Evolutionary conservation across 2,888 invertebrate genomes (phyloP).

Genomic region (Lysandra bellargus): DNA sequence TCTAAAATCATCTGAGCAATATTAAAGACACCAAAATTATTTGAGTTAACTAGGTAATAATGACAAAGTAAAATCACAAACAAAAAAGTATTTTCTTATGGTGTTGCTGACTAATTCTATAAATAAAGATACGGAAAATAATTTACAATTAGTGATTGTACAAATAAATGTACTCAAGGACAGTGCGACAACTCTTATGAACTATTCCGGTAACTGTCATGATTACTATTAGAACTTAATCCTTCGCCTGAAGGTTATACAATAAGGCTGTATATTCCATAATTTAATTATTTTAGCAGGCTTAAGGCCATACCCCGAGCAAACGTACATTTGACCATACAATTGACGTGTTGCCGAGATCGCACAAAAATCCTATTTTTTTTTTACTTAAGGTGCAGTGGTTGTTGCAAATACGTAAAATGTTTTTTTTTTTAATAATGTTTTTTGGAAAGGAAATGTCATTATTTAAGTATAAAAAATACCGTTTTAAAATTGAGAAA

Average conservation of each 20-base stretch:
- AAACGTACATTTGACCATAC: too few relatives aligned
- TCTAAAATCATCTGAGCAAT: background rate
- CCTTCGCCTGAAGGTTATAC: background rate
- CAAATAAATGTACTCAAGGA: conserved; percentile 9
- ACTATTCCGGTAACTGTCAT: background rate
- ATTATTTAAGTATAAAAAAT: too few relatives aligned
- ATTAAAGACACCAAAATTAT: background rate
- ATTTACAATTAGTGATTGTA: conserved; percentile 27
- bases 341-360: too few relatives aligned
- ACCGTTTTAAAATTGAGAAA: too few relatives aligned
- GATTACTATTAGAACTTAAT: background rate
- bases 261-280: background rate
- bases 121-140: conserved; percentile 19
- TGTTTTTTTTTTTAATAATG: too few relatives aligned
- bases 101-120: conserved; percentile 13
- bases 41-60: background rate
- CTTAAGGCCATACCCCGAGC: too few relatives aligned
- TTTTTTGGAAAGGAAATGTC: too few relatives aligned
- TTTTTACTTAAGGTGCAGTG: too few relatives aligned
- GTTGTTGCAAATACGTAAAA: too few relatives aligned
- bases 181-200: background rate
- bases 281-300: background rate
- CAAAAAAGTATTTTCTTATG: background rate
- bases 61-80: background rate
- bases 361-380: too few relatives aligned